Evolutionary conservation across 2,797 vertebrate genomes (phyloP), one percentile per base, ranked within the genome.

Genomic region (Alauda arvensis): DNA sequence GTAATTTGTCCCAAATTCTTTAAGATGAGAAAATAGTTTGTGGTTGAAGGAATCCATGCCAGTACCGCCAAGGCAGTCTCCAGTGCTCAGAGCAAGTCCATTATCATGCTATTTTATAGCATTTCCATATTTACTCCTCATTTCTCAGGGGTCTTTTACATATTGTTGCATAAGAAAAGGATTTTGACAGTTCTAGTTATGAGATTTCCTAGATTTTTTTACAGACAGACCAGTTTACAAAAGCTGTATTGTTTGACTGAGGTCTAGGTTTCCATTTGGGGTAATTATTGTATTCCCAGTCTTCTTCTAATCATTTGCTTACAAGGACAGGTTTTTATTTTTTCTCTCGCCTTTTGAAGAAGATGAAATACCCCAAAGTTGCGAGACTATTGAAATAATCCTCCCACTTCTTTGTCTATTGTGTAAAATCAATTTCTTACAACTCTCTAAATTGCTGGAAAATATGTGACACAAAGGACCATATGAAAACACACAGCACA

Each of bases 271-370:
- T 94, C 90, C 89, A 87, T 90, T 94, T 86, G 84, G 86, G 45
- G 77, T 92, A 92, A 95, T 95, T 95, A 92, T 83, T 94, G 87
- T 92, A 91, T 95, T 94, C 91, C 88, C 93, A 86, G 87, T 89
- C 81, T 93, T 86, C 94, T 95, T 94, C 93, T 93, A 94, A 94
- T 95, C 79, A 94, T 94, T 92, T 92, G 66, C 86, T 95, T 79
- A 72, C 78, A 91, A 88, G 91, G 52, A 88, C 48, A 88, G 33
- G 20, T 28, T 60, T 75, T 40, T 40, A 14, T 40, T 40, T 75
- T 81, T 82, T 10, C 4, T 39, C 40, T 82, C 3, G 4, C 49
- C 40, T 92, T 91, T 93, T 90, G 63, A 93, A 95, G 77, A 85
- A 87, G 67, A 90, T 46, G 6, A 94, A 93, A 91, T 88, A 29